phyloP scores from a whole-genome alignment of 2,888 invertebrate genomes.

The Trachelus tabidus region DNA sequence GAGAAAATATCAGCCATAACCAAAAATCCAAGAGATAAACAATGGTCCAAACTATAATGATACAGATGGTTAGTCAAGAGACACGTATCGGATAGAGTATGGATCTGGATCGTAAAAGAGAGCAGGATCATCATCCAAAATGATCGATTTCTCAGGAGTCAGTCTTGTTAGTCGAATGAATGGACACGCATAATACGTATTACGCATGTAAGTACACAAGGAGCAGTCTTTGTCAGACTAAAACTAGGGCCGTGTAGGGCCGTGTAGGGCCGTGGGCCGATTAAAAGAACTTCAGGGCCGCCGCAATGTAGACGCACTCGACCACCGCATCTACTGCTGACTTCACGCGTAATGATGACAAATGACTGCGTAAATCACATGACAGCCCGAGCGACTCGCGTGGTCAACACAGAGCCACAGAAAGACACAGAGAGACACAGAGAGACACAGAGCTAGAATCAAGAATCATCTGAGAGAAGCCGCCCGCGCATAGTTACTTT shows the following conservation, averaged over 20 bases:
- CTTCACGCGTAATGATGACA: slow-evolving; percentile 54
- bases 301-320: neutral
- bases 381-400: slow-evolving; percentile 44
- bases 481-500: neutral
- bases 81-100: neutral
- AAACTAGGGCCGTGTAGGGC: neutral
- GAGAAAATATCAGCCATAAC: neutral
- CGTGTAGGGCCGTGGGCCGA: neutral
- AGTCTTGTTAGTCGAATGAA: neutral
- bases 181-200: neutral
- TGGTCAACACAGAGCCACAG: slow-evolving; percentile 19
- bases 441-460: neutral
- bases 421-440: too few species aligned
- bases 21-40: neutral
- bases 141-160: neutral
- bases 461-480: neutral
- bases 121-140: neutral
- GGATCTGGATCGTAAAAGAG: neutral
- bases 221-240: neutral
- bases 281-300: neutral
- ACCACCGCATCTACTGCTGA: slow-evolving; percentile 26
- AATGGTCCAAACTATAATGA: neutral
- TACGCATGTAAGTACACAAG: neutral
- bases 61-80: neutral
- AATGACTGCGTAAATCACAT: slow-evolving; percentile 53